Conservation (phyloP, 2,888 invertebrate species). For the Dicyrtomina minuta region DNA sequence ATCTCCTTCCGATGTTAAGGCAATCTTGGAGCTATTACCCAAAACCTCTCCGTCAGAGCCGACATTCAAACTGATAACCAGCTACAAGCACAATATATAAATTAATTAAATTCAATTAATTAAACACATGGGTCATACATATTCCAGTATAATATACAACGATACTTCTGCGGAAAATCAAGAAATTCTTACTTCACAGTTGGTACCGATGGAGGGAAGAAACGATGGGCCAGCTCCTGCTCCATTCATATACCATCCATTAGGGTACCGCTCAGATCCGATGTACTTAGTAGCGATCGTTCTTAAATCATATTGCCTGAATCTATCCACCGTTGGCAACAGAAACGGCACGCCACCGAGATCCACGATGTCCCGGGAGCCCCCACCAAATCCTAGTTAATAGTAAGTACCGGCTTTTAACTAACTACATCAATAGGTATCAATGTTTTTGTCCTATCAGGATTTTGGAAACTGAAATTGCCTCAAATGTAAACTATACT, state of each 20-base stretch:
- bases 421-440: no score
- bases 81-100: slow-evolving; percentile 60
- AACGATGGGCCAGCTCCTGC: slow-evolving; percentile 49
- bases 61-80: slow-evolving; percentile 72
- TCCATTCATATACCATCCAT: slow-evolving; percentile 49
- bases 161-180: neutral
- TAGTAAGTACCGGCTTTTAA: no score
- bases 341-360: slow-evolving; percentile 48
- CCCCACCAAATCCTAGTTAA: slow-evolving; percentile 46
- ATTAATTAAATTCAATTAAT: slow-evolving; percentile 22
- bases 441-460: no score
- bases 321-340: slow-evolving; percentile 42
- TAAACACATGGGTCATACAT: neutral
- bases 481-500: no score
- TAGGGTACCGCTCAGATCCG: slow-evolving; percentile 39
- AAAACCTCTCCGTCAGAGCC: slow-evolving; percentile 60
- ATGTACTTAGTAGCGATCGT: slow-evolving; percentile 38
- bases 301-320: slow-evolving; percentile 43
- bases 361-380: slow-evolving; percentile 38
- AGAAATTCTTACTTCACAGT: slow-evolving; percentile 42
- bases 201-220: slow-evolving; percentile 40
- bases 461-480: no score
- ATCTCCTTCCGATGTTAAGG: slow-evolving; percentile 41
- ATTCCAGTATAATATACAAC: neutral
- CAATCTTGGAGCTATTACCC: slow-evolving; percentile 39